These are phyloP conservation scores for Girardinus metallicus DNA, from an alignment of 2,797 vertebrate genomes.

Conservation along the genomic window DNA sequence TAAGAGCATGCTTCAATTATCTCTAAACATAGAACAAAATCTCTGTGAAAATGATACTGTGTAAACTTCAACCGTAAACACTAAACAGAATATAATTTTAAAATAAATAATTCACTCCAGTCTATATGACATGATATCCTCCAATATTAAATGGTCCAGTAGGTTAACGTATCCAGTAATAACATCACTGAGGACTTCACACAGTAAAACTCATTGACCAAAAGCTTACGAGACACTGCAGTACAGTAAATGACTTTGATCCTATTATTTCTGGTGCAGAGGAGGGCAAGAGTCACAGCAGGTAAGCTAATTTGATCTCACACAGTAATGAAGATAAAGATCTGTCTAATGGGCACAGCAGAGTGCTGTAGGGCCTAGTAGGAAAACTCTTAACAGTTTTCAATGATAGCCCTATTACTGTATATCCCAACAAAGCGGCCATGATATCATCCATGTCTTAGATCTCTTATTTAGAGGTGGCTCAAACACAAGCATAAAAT, in stretches of 20 bases:
- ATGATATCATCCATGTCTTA: constrained; percentile 34
- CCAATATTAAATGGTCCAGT: constrained; percentile 29
- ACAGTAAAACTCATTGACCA: constrained; percentile 38
- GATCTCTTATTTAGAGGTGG: constrained; percentile 40
- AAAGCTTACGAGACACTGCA: constrained; percentile 37
- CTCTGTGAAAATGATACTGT: background rate
- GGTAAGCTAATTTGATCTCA: constrained; percentile 70
- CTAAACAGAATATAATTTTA: constrained; percentile 2
- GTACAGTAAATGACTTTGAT: constrained; percentile 57
- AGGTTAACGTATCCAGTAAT: constrained; percentile 36
- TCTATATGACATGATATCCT: constrained; percentile 9
- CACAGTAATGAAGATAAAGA: constrained; percentile 69
- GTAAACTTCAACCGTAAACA: background rate
- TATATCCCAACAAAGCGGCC: constrained; percentile 44
- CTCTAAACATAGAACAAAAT: background rate
- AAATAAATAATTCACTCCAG: background rate
- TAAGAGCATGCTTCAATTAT: background rate
- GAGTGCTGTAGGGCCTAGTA: constrained; percentile 54
- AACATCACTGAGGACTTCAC: constrained; percentile 26
- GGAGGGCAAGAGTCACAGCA: constrained; percentile 62
- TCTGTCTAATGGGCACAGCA: constrained; percentile 53
- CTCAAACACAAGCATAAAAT: constrained; percentile 28
- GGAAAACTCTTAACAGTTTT: constrained; percentile 47
- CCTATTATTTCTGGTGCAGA: constrained; percentile 51
- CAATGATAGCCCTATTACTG: constrained; percentile 57